Evolutionary conservation across 1,140 invertebrate species (phyloP).

Genomic region (Pissodes strobi): DNA sequence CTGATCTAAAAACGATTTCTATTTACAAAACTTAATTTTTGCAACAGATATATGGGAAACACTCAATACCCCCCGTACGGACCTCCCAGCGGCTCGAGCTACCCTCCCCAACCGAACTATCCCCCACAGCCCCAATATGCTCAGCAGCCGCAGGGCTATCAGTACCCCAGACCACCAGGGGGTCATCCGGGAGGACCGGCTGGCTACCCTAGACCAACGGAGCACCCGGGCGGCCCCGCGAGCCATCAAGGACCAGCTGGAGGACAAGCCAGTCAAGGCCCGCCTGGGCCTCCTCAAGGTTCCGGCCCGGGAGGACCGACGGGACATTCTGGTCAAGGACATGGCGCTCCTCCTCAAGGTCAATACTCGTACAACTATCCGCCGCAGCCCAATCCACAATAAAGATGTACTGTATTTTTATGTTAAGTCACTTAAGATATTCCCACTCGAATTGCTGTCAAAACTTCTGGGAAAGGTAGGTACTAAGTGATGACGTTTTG

Average conservation of each 20-base stretch:
- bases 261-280: not conserved
- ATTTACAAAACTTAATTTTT: no score
- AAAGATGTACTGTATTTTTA: no score
- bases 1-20: no score
- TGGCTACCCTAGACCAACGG: not conserved
- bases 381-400: conserved; percentile 52
- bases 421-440: no score
- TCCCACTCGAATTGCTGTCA: no score
- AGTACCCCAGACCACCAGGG: conserved; percentile 49
- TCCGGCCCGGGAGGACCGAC: conserved; percentile 7
- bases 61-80: conserved; percentile 48
- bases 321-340: conserved; percentile 41
- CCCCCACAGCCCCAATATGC: conserved; percentile 53
- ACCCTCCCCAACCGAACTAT: conserved; percentile 53
- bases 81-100: conserved; percentile 45
- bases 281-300: not conserved
- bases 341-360: conserved; percentile 52
- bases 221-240: not conserved
- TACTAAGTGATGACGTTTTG: no score
- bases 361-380: conserved; percentile 54
- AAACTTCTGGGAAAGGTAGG: no score
- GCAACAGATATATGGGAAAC: no score
- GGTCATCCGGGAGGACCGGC: not conserved
- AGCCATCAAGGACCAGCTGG: not conserved
- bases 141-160: conserved; percentile 52